Conservation (phyloP, 2,888 invertebrate species). For the Idaea biselata region DNA sequence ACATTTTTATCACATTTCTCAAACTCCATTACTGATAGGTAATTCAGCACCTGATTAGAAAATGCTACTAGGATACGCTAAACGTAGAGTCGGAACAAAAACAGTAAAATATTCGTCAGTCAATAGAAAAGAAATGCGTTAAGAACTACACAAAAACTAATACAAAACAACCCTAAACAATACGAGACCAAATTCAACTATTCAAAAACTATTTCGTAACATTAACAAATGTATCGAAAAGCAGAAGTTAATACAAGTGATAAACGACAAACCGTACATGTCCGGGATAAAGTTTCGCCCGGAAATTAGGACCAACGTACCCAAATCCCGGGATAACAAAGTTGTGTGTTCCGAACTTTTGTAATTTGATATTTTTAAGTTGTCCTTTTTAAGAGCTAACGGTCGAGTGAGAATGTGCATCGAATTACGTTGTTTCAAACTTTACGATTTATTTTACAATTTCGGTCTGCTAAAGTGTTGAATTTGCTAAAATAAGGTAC, state of each 20-base stretch:
- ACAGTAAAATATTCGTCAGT: too few species aligned
- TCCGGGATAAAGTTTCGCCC: not conserved
- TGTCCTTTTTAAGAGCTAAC: not conserved
- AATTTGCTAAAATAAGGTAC: not conserved
- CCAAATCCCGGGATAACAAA: constrained; percentile 1
- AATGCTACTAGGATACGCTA: too few species aligned
- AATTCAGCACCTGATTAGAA: too few species aligned
- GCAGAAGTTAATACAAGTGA: not conserved
- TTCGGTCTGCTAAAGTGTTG: not conserved
- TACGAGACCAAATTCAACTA: not conserved
- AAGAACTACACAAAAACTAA: not conserved
- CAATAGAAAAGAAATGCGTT: too few species aligned
- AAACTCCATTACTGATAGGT: too few species aligned
- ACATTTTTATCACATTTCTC: too few species aligned
- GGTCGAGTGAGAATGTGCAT: not conserved
- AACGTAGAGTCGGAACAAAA: too few species aligned
- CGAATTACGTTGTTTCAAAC: not conserved
- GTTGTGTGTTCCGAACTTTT: not conserved
- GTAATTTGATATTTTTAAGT: constrained; percentile 1
- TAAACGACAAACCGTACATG: constrained; percentile 1
- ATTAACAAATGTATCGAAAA: not conserved
- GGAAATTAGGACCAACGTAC: not conserved
- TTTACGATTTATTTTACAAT: not conserved
- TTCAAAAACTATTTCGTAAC: not conserved
- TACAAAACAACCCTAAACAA: not conserved